A percentile compares a stretch with the other conserved stretches of the same genome.
Evolutionary conservation across 1,140 invertebrate genomes (phyloP).

Genomic region (Hylyphantes graminicola): DNA sequence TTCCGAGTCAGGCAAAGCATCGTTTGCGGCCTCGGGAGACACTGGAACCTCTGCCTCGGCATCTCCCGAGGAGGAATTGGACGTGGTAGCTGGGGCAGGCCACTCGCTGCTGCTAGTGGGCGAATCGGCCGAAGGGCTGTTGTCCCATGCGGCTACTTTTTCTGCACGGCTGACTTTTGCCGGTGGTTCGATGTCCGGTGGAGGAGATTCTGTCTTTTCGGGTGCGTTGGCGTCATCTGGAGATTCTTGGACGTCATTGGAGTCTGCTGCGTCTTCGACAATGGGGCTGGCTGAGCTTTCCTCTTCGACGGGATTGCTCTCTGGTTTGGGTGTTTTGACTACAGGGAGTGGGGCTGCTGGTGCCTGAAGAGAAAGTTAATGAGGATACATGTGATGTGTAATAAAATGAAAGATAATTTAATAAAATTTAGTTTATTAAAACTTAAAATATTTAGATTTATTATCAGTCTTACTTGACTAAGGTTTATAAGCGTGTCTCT

Average conservation of each 20-base stretch:
- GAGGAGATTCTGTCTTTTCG: not conserved
- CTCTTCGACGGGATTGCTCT: not conserved
- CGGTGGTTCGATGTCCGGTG: conserved; percentile 30
- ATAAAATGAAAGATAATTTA: too few species aligned
- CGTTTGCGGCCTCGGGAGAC: not conserved
- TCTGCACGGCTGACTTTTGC: conserved; percentile 8
- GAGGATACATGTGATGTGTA: not conserved
- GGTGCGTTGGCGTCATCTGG: not conserved
- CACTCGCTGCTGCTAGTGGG: conserved; percentile 43
- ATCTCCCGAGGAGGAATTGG: conserved; percentile 35
- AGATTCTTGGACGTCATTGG: conserved; percentile 7
- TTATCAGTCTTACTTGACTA: too few species aligned
- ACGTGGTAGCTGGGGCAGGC: conserved; percentile 39
- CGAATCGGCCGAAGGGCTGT: conserved; percentile 13
- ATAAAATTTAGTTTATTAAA: too few species aligned
- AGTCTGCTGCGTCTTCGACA: not conserved
- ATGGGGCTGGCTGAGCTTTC: conserved; percentile 7
- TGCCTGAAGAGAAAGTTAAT: not conserved
- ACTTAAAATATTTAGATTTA: too few species aligned
- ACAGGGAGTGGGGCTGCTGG: not conserved
- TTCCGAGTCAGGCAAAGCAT: conserved; percentile 29
- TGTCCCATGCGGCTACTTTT: conserved; percentile 30
- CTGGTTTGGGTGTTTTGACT: not conserved
- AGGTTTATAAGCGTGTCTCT: too few species aligned
- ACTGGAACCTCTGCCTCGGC: conserved; percentile 11